Evolutionary conservation across 2,888 invertebrate genomes (phyloP).

Genomic region (Trichopoda pennipes): DNA sequence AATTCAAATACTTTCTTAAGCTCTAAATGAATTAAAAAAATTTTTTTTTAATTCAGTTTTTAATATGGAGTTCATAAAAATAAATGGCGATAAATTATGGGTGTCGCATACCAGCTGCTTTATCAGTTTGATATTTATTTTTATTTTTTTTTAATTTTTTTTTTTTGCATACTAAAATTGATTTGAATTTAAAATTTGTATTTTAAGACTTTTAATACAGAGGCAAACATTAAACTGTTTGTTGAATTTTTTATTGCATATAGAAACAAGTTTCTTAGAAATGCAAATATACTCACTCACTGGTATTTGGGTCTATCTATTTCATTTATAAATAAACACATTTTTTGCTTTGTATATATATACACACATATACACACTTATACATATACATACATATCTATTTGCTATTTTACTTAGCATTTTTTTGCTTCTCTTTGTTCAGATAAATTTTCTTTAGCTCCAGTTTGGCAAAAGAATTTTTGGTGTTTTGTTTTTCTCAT

Average conservation of each 20-base stretch:
- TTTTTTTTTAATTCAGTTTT: not conserved
- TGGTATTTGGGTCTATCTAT: not conserved
- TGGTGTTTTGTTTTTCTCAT: too few species aligned
- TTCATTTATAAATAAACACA: slow-evolving; percentile 1
- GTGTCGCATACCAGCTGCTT: not conserved
- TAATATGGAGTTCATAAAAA: not conserved
- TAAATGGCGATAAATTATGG: not conserved
- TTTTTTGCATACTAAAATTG: not conserved
- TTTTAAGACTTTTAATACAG: slow-evolving; percentile 12
- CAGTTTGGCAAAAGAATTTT: too few species aligned
- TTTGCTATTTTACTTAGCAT: too few species aligned
- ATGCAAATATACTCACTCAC: slow-evolving; percentile 26
- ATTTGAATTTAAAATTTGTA: slow-evolving; percentile 11
- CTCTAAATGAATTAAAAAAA: not conserved
- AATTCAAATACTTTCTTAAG: not conserved
- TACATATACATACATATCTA: too few species aligned
- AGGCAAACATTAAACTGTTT: slow-evolving; percentile 20
- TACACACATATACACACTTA: too few species aligned
- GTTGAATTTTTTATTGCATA: slow-evolving; percentile 17
- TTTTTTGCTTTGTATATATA: not conserved
- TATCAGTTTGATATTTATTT: not conserved
- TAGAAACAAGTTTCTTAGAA: not conserved
- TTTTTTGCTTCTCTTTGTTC: too few species aligned
- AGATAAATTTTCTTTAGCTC: too few species aligned
- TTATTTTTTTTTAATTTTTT: not conserved